phyloP scores from a whole-genome alignment of 1,140 invertebrate genomes.

The Leptinotarsa undecemlineata region DNA sequence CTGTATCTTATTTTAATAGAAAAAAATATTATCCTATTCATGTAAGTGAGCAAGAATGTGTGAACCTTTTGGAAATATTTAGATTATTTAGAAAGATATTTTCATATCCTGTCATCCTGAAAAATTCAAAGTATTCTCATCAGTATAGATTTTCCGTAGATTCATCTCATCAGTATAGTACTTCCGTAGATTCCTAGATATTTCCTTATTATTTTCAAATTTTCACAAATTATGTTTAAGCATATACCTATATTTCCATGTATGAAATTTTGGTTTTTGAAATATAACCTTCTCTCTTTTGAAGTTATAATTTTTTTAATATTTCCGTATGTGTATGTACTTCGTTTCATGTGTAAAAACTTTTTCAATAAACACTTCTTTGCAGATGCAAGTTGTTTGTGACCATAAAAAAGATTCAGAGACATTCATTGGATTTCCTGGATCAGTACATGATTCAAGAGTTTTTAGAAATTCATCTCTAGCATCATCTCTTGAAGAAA shows the following conservation, averaged over 20 bases:
- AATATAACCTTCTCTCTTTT: background rate
- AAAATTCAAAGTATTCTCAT: conserved; percentile 1
- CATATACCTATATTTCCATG: background rate
- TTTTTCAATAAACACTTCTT: background rate
- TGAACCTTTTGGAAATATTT: background rate
- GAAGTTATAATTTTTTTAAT: background rate
- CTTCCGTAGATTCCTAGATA: background rate
- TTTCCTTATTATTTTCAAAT: background rate
- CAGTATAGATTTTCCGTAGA: no score
- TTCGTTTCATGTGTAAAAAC: background rate
- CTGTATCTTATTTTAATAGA: conserved; percentile 24
- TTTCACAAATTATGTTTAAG: background rate
- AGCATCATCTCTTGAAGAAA: conserved; percentile 29
- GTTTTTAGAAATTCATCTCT: conserved; percentile 37
- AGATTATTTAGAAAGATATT: background rate
- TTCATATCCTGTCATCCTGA: background rate
- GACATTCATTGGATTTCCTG: conserved; percentile 44
- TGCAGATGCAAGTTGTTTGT: conserved; percentile 27
- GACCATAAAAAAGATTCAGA: conserved; percentile 37
- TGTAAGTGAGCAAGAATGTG: conserved; percentile 21
- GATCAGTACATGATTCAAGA: conserved; percentile 39
- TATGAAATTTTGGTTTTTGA: background rate
- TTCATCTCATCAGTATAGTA: background rate
- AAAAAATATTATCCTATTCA: conserved; percentile 48
- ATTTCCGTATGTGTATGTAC: background rate